Base-by-base conservation (phyloP, 2,113 vertebrate species). In the Thamnophis sirtalis region DNA sequence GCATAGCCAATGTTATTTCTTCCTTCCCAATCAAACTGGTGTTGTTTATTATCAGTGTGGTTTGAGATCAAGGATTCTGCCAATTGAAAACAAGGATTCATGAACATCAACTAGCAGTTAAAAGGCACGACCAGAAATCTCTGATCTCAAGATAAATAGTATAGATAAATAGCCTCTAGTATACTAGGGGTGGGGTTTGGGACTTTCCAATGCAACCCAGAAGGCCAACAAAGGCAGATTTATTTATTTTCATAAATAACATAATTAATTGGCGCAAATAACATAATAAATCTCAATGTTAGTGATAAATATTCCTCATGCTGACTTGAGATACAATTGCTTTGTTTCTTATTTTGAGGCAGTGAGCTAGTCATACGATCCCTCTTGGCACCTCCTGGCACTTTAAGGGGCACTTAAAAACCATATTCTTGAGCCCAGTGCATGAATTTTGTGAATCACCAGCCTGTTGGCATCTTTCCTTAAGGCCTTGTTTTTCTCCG, bases 401-500 rank as follows among this genome's bases (percentile, higher is more conserved):
- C 13, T 1, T 58, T 2, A n/a, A 58, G n/a, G 53, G 91, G 89
- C 94, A 91, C 80, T 91, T 84, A 90, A 94, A 91, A 91, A 60
- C 93, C 93, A 93, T 90, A 91, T 90, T 96, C 92, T 90, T 87
- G 51, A 96, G 88, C 94, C 94, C 92, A 94, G 88, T 93, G 88
- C 33, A 2, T 94, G 92, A 91, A 95, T 95, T 94, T 87, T 93
- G n/a, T 94, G 48, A 84, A 90, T 88, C 92, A 94, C 2, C 95
- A 92, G 89, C 90, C 96, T 93, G 86, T 91, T 95, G 94, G 90
- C 90, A 92, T 93, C 51, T 86, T 92, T 84, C 94, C 95, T 86
- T 11, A 43, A 93, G 92, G 87, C 94, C 95, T 94, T 28, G 28
- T 95, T 96, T 96, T 96, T 94, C 91, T 95, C 93, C 50, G 10